These are phyloP conservation scores for Patella pellucida DNA, from an alignment of 2,888 invertebrate genomes.

Conservation along the genomic window DNA sequence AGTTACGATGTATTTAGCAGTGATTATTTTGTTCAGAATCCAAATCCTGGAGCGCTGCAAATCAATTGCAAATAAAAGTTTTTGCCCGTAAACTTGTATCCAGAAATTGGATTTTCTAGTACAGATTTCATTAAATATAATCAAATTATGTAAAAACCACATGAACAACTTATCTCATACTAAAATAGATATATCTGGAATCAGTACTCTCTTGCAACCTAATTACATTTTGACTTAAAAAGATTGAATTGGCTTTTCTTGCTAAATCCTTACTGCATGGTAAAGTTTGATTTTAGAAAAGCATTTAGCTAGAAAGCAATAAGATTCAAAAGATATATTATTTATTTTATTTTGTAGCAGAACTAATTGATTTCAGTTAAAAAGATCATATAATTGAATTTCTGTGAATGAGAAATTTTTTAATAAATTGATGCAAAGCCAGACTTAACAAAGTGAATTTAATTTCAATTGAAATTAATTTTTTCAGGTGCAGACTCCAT, in stretches of 20 bases:
- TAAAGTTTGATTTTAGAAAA: no score
- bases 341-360: no score
- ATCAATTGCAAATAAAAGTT: background rate
- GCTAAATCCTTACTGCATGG: no score
- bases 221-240: slow-evolving; percentile 2
- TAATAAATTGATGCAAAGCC: no score
- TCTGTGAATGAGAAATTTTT: no score
- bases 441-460: no score
- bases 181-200: background rate
- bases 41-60: background rate
- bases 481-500: slow-evolving; percentile 37
- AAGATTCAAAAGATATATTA: no score
- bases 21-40: slow-evolving; percentile 1
- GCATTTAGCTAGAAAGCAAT: no score
- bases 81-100: background rate
- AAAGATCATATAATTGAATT: no score
- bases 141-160: background rate
- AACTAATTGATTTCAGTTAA: no score
- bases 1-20: background rate
- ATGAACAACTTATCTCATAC: background rate
- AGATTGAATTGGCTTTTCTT: no score
- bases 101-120: background rate
- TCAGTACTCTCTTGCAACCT: background rate
- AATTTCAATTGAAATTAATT: no score
- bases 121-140: background rate